A percentile compares a stretch with the other conserved stretches of the same genome.
Evolutionary conservation across 2,797 vertebrate genomes (phyloP).

Genomic region (Aselliscus stoliczkanus): DNA sequence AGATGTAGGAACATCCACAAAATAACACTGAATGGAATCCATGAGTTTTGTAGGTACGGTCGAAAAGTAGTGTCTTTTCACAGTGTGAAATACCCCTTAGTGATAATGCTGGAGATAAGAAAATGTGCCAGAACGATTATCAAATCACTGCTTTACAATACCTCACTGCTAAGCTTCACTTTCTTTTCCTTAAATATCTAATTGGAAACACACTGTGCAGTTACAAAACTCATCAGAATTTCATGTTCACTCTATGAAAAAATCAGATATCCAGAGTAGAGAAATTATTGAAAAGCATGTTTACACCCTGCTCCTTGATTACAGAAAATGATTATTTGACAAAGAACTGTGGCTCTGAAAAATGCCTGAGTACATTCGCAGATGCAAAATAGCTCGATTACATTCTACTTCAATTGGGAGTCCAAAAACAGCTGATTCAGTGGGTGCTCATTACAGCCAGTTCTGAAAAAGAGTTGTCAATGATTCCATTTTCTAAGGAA

Average conservation of each 20-base stretch:
- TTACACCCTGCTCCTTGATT: constrained; percentile 75
- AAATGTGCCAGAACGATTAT: constrained; percentile 36
- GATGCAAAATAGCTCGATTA: constrained; percentile 60
- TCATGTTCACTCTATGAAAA: constrained; percentile 67
- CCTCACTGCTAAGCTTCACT: constrained; percentile 69
- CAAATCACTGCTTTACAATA: constrained; percentile 62
- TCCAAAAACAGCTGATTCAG: constrained; percentile 28
- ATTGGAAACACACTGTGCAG: constrained; percentile 75
- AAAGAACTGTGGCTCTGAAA: constrained; percentile 53
- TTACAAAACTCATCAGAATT: constrained; percentile 74
- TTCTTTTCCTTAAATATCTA: constrained; percentile 78
- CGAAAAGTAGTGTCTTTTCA: background rate
- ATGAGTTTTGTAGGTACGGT: background rate
- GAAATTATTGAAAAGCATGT: constrained; percentile 79
- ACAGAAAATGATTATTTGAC: constrained; percentile 78
- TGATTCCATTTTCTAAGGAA: constrained; percentile 26
- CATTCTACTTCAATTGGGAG: background rate
- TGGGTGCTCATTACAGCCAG: constrained; percentile 19
- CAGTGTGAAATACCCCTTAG: background rate
- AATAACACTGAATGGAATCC: fast-evolving
- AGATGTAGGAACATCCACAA: background rate
- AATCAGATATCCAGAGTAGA: constrained; percentile 72
- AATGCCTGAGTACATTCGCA: constrained; percentile 47
- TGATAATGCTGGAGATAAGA: background rate
- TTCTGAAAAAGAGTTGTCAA: constrained; percentile 39